These are phyloP conservation scores for Planococcus citri DNA, from an alignment of 1,140 invertebrate genomes.

Conservation along the genomic window DNA sequence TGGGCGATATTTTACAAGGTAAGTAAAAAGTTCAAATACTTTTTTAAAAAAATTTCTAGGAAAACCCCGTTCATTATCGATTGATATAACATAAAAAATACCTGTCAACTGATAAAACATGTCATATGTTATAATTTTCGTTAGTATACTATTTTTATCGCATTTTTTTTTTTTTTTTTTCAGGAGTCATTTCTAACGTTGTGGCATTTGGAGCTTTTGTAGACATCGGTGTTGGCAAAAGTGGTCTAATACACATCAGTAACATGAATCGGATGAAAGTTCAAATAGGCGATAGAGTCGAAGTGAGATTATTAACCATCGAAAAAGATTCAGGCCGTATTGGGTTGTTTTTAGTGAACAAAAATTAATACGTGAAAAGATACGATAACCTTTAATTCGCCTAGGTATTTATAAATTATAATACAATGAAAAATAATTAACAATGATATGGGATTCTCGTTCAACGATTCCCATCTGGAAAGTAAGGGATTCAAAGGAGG, in stretches of 20 bases:
- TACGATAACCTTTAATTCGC: no score
- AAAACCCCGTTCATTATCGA: background rate
- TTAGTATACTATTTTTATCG: no score
- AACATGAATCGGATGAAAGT: constrained; percentile 45
- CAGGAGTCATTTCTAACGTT: constrained; percentile 61
- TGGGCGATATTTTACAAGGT: constrained; percentile 42
- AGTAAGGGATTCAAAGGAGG: no score
- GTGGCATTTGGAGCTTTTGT: constrained; percentile 84
- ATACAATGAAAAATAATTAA: background rate
- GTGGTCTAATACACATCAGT: constrained; percentile 60
- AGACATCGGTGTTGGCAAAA: constrained; percentile 65
- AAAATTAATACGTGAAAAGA: no score
- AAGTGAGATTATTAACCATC: constrained; percentile 33
- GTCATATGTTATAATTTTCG: no score
- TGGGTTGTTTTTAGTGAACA: background rate
- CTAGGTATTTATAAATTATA: no score
- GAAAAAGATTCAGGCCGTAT: background rate
- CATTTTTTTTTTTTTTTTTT: constrained; percentile 11
- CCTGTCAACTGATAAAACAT: no score
- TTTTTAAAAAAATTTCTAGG: background rate
- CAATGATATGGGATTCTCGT: background rate
- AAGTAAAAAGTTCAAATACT: constrained; percentile 6
- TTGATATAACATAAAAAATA: no score
- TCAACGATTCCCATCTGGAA: no score
- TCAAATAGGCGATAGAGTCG: constrained; percentile 55